A percentile compares a stretch with the other conserved stretches of the same genome.
Evolutionary conservation across 2,888 invertebrate species (phyloP).

Genomic region (Parthenolecanium corni): DNA sequence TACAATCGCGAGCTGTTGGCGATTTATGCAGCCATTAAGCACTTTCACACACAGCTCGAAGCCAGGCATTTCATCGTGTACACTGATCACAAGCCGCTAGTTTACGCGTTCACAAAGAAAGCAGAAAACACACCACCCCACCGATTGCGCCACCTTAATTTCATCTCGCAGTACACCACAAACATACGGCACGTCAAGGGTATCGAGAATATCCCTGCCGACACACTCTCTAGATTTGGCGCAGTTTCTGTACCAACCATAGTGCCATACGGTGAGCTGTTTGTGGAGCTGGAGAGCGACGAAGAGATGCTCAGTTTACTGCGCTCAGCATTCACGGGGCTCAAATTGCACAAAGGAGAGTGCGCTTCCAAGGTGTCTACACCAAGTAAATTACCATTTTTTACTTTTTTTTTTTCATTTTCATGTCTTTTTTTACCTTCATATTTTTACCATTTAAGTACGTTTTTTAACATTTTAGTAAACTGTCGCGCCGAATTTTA

Average conservation of each 20-base stretch:
- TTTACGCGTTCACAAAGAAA: constrained; percentile 27
- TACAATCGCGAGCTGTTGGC: constrained; percentile 18
- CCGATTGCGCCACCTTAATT: constrained; percentile 20
- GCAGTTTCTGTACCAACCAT: not conserved
- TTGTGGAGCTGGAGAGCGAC: not conserved
- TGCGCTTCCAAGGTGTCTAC: too few relatives aligned
- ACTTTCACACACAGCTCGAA: constrained; percentile 31
- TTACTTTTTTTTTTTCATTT: too few relatives aligned
- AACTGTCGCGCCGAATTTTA: too few relatives aligned
- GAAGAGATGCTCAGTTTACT: not conserved
- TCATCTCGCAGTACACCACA: constrained; percentile 29
- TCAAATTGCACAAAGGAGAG: too few relatives aligned
- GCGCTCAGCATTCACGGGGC: too few relatives aligned
- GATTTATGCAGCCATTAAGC: not conserved
- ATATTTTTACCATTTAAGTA: too few relatives aligned
- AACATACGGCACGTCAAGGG: constrained; percentile 28
- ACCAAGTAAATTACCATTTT: too few relatives aligned
- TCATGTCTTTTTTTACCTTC: too few relatives aligned
- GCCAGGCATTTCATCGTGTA: constrained; percentile 28
- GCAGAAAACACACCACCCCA: constrained; percentile 11
- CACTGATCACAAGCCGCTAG: constrained; percentile 31
- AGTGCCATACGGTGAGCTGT: not conserved
- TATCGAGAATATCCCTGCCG: constrained; percentile 24
- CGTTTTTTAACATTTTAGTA: too few relatives aligned
- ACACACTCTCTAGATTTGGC: constrained; percentile 27